Evolutionary conservation across 2,113 vertebrate genomes (phyloP), one percentile per base, ranked within the genome.

Genomic region (Cromileptes altivelis): DNA sequence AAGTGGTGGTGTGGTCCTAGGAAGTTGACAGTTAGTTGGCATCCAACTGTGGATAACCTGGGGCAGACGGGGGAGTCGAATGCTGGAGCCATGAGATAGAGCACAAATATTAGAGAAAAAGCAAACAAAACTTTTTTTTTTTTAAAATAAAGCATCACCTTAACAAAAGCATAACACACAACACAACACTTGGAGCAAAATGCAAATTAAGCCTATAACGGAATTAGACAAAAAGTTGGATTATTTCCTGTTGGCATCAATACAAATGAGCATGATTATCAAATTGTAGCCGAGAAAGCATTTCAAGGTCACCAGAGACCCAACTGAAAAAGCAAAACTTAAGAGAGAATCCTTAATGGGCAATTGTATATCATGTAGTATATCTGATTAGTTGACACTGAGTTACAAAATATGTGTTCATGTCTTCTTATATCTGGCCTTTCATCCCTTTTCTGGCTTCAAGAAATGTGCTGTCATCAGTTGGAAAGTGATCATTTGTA

Each of bases 401-500:
- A 65, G 14, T 2, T 45, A 37, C 21, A 72, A n/a, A 62, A 69
- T 8, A 17, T 40, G 23, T 63, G 12, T 17, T 80, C 7, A 75
- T 55, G 50, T 47, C 27, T 5, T 30, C 15, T 18, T 70, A 63
- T 40, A 53, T 58, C 6, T 21, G 47, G 33, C 17, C 6, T 60
- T 72, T 73, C 15, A 79, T 67, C 12, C 21, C 37, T 17, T 27
- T 52, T 55, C 57, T 45, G 37, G n/a, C 73, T 33, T 74, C 4
- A 25, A 55, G 70, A 42, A 75, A 58, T 1, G 15, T 11, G 27
- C 45, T 52, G 64, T 37, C 30, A 73, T 74, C 30, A 27, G 13
- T 60, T 86, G 69, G 25, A 84, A 58, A 62, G 42, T 7, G 56
- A 77, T 80, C 33, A 69, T 37, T 68, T 68, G 23, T 61, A 70